Percentiles rank a stretch among this genome's conserved stretches.
Evolutionary conservation across 1,140 invertebrate species (phyloP).

Genomic region (Zaprionus gabonicus): DNA sequence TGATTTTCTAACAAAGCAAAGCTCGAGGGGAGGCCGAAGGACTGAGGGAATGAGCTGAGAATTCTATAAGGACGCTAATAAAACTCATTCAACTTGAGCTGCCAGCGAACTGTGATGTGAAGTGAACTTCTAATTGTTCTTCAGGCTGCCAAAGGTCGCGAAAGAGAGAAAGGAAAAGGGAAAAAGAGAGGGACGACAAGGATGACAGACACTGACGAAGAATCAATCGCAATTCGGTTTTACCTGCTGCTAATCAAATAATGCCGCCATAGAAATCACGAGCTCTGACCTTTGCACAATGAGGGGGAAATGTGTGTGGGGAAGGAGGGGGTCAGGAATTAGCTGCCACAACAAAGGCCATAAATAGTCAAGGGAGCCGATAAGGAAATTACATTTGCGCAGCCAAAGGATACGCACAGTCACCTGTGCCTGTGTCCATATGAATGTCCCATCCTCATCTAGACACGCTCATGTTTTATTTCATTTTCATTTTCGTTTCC

Average conservation of each 20-base stretch:
- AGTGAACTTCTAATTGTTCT: conserved; percentile 51
- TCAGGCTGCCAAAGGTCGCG: background rate
- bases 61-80: background rate
- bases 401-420: conserved; percentile 3
- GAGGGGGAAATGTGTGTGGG: background rate
- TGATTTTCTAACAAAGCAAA: conserved; percentile 35
- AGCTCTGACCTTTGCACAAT: conserved; percentile 22
- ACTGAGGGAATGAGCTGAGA: background rate
- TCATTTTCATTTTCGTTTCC: conserved; percentile 1
- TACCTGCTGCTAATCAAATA: conserved; percentile 57
- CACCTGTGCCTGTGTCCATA: background rate
- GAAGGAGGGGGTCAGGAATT: background rate
- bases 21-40: background rate
- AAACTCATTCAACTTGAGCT: conserved; percentile 48
- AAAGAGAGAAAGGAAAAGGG: background rate
- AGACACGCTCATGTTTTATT: background rate
- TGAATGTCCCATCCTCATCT: background rate
- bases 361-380: conserved; percentile 38
- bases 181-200: background rate
- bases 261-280: conserved; percentile 40
- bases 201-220: conserved; percentile 20
- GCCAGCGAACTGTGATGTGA: conserved; percentile 16
- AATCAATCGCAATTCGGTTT: conserved; percentile 48
- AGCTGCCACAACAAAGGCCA: conserved; percentile 15
- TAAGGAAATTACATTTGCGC: conserved; percentile 73